Percentiles rank a stretch among this genome's conserved stretches.
Evolutionary conservation across 2,888 invertebrate species (phyloP).

Genomic region (Diogma glabrata): DNA sequence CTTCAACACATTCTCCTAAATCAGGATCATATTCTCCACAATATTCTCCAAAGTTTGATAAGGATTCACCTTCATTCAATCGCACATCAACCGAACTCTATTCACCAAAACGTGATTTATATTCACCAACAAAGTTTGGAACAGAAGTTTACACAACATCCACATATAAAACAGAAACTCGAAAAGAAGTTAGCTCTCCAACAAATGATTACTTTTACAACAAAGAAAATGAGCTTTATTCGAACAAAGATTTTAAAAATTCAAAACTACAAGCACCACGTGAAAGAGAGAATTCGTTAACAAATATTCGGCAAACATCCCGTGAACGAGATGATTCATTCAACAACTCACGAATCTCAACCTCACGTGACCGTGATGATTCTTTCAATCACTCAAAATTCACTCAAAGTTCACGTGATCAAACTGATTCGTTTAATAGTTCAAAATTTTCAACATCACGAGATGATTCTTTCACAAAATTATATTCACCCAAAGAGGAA

Average conservation of each 20-base stretch:
- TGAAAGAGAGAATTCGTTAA: constrained; percentile 22
- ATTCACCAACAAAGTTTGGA: constrained; percentile 29
- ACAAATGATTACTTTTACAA: constrained; percentile 35
- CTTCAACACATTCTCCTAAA: constrained; percentile 5
- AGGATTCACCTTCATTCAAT: constrained; percentile 18
- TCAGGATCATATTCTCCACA: constrained; percentile 35
- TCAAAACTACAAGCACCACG: constrained; percentile 31
- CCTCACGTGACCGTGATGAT: too few species aligned
- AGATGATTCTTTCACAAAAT: constrained; percentile 11
- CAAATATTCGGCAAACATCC: too few species aligned
- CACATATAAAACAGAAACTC: constrained; percentile 28
- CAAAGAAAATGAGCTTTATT: constrained; percentile 33
- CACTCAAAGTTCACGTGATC: too few species aligned
- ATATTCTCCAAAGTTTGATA: constrained; percentile 31
- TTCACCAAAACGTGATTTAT: constrained; percentile 23
- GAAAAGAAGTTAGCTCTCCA: constrained; percentile 19
- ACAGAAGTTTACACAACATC: constrained; percentile 31
- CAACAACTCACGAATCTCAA: too few species aligned
- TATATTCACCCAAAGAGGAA: constrained; percentile 10
- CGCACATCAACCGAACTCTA: too few species aligned
- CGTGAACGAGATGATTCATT: too few species aligned
- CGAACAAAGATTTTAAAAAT: constrained; percentile 26
- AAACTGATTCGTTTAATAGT: too few species aligned
- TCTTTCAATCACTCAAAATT: too few species aligned
- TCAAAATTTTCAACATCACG: too few species aligned